Evolutionary conservation across 2,113 vertebrate species (phyloP), one percentile per base, ranked within the genome.

Genomic region (Variabilichromis moorii): DNA sequence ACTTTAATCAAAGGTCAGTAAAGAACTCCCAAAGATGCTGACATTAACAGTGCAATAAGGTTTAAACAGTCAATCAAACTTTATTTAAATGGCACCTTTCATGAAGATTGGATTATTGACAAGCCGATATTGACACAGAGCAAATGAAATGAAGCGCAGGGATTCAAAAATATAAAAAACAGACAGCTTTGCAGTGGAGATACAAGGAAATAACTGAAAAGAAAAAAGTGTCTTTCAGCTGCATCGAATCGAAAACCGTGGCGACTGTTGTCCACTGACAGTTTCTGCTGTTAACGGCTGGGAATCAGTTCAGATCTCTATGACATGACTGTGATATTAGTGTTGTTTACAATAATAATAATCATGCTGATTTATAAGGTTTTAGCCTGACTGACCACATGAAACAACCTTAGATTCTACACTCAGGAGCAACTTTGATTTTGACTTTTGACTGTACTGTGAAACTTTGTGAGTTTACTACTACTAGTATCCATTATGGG

Each of bases 201-300:
- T 10, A 73, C 37, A 45, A 24, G 35, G 66, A 71, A 42, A 71
- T 73, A 26, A 73, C 1, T 9, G n/a, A 71, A 16, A 16, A 24
- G 12, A 24, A 45, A 16, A 24, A 16, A 24, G n/a, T 4, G 66
- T 24, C 37, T 71, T 71, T 42, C 21, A 26, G 13, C 21, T 4
- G 21, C 66, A 45, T 45, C 8, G 1, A 45, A 73, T 7, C 2
- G 0, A 73, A 71, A 73, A 45, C 68, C 2, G 0, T 45, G 8
- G 1, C 1, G 5, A 73, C 13, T 26, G 37, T 73, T 71, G 0
- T 16, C 8, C 1, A 73, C 8, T 73, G 35, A 42, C 66, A 71
- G 21, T 0, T 45, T 26, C n/a, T 42, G n/a, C 66, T 42, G 13
- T 42, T 45, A 73, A 17, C 8, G 8, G 12, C 37, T 45, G 66